Evolutionary conservation across 2,888 invertebrate genomes (phyloP).

Genomic region (Agriopis leucophaearia): DNA sequence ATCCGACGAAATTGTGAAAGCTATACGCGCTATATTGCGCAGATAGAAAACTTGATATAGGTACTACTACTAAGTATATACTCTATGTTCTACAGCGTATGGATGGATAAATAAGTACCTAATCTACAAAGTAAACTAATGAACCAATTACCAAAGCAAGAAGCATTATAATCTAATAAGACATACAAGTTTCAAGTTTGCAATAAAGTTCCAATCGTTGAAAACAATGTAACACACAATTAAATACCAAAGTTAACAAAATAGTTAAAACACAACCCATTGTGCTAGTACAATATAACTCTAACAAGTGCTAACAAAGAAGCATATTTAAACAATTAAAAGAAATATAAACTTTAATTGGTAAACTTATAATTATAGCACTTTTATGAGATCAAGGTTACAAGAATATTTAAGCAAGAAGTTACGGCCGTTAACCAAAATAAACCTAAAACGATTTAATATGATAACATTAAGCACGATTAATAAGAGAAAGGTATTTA

Average conservation of each 20-base stretch:
- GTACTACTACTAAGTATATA: too few relatives aligned
- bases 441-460: slow-evolving; percentile 11
- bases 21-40: too few relatives aligned
- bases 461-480: slow-evolving; percentile 11
- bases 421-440: slow-evolving; percentile 4
- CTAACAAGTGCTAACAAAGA: slow-evolving; percentile 9
- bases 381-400: slow-evolving; percentile 7
- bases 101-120: background rate
- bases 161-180: background rate
- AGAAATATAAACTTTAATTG: background rate
- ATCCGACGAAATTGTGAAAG: too few relatives aligned
- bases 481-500: slow-evolving; percentile 6
- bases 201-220: slow-evolving; percentile 9
- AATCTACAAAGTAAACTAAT: background rate
- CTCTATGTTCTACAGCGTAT: too few relatives aligned
- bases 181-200: background rate
- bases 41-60: too few relatives aligned
- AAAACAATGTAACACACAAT: slow-evolving; percentile 20
- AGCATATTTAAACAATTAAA: slow-evolving; percentile 6
- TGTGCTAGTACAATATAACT: slow-evolving; percentile 11
- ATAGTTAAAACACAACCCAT: slow-evolving; percentile 23
- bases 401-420: slow-evolving; percentile 11
- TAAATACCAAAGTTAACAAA: slow-evolving; percentile 17
- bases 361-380: background rate
- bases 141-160: background rate